phyloP scores from a whole-genome alignment of 2,797 vertebrate species.

The Monodelphis domestica region DNA sequence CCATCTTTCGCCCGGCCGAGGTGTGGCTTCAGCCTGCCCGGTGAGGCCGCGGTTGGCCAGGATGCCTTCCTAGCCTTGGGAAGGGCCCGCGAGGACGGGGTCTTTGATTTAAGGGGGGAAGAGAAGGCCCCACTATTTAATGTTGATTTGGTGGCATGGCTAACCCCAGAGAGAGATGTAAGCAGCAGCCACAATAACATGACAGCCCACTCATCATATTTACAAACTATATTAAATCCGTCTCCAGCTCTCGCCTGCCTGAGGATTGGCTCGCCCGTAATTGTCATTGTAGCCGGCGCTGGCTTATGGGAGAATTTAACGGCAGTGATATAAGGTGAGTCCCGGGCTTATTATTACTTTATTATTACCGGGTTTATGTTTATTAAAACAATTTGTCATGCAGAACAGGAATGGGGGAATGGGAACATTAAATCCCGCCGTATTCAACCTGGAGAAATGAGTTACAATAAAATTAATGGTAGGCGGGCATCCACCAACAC shows the following conservation, averaged over 20 bases:
- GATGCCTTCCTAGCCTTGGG: conserved; percentile 95
- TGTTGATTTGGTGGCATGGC: conserved; percentile 94
- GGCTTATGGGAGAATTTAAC: conserved; percentile 99
- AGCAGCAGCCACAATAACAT: conserved; percentile 98
- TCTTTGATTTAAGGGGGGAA: conserved; percentile 89
- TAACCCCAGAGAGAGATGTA: conserved; percentile 98
- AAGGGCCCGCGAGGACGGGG: conserved; percentile 86
- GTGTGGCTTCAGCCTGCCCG: conserved; percentile 49
- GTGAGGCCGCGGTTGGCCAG: conserved; percentile 50
- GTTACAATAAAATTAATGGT: conserved; percentile 97
- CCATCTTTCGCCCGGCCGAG: conserved; percentile 69
- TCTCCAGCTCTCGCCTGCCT: conserved; percentile 96
- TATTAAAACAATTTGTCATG: conserved; percentile 99
- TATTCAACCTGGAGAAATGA: conserved; percentile 97
- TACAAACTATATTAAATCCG: conserved; percentile 99
- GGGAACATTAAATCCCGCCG: conserved; percentile 98
- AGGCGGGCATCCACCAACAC: conserved; percentile 88
- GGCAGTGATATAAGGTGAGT: conserved; percentile 99
- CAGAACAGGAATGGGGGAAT: conserved; percentile 98
- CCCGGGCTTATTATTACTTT: conserved; percentile 99
- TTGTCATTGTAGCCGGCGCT: conserved; percentile 97
- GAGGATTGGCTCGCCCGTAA: conserved; percentile 95
- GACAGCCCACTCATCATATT: conserved; percentile 99
- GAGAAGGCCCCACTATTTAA: conserved; percentile 92
- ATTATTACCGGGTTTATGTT: conserved; percentile 99